Percentiles rank a stretch among this genome's conserved stretches.
These are phyloP conservation scores for Halictus ligatus DNA, from an alignment of 2,888 invertebrate genomes.

Conservation along the genomic window DNA sequence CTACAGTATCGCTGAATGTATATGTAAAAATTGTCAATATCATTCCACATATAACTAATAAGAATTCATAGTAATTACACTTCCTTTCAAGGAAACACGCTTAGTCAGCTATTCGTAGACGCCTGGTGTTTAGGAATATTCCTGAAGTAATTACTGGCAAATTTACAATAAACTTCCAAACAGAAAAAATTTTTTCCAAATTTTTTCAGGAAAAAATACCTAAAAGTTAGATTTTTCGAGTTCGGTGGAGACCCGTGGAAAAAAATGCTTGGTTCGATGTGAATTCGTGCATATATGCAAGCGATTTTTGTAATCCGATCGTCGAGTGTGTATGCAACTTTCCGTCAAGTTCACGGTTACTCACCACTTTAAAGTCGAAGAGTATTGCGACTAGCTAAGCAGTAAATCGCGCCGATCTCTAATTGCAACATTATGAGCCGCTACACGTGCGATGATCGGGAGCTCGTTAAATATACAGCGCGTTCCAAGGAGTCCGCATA, in stretches of 20 bases:
- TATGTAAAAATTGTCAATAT: not conserved
- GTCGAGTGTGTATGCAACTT: not conserved
- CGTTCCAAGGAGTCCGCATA: not conserved
- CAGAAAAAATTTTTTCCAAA: no score
- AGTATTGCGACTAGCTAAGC: not conserved
- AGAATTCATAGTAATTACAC: no score
- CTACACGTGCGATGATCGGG: not conserved
- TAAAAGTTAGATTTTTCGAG: not conserved
- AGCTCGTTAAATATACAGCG: slow-evolving; percentile 6
- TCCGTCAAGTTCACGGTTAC: not conserved
- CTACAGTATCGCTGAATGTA: not conserved
- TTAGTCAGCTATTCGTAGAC: not conserved
- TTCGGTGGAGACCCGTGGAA: not conserved
- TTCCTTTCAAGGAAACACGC: not conserved
- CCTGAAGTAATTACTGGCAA: not conserved
- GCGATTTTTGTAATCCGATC: not conserved
- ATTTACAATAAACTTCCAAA: no score
- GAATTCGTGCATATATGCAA: not conserved
- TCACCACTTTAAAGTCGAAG: not conserved
- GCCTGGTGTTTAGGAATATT: not conserved
- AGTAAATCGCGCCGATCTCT: not conserved
- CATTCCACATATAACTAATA: no score
- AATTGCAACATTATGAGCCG: not conserved
- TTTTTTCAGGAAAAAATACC: not conserved
- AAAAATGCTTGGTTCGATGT: not conserved